Evolutionary conservation across 2,113 vertebrate genomes (phyloP).

Genomic region (Nesoenas mayeri): DNA sequence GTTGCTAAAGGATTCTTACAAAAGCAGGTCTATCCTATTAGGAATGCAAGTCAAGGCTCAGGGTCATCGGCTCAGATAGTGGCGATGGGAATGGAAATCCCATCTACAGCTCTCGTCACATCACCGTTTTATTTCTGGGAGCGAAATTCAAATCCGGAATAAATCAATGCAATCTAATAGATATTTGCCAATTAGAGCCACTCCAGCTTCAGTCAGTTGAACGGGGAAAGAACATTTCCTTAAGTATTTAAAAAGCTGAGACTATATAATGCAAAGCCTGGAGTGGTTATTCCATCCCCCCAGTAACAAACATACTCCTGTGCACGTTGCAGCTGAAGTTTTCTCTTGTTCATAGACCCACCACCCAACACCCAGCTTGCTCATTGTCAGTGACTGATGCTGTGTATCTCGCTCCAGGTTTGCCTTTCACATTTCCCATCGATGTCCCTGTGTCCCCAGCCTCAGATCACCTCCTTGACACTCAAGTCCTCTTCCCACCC

Average conservation of each 20-base stretch:
- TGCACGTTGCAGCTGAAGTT: background rate
- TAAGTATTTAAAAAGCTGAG: background rate
- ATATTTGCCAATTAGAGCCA: background rate
- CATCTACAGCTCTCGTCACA: background rate
- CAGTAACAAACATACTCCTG: background rate
- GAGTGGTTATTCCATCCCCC: background rate
- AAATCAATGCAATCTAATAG: background rate
- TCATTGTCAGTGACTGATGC: accelerated
- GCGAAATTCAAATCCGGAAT: conserved; percentile 9
- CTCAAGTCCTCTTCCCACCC: background rate
- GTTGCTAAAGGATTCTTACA: conserved; percentile 39
- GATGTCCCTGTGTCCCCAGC: background rate
- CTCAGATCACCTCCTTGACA: background rate
- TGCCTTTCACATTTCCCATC: background rate
- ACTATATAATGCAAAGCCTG: background rate
- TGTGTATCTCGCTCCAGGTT: background rate
- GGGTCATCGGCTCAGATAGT: background rate
- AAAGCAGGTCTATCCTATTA: conserved; percentile 37
- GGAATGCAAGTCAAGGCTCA: conserved; percentile 44
- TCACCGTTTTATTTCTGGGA: background rate
- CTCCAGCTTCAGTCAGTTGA: background rate
- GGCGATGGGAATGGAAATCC: conserved; percentile 7
- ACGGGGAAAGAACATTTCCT: background rate
- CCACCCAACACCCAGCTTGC: background rate
- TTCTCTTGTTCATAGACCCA: accelerated